A percentile compares a stretch with the other conserved stretches of the same genome.
Evolutionary conservation across 2,888 invertebrate species (phyloP).

Genomic region (Tineola bisselliella): DNA sequence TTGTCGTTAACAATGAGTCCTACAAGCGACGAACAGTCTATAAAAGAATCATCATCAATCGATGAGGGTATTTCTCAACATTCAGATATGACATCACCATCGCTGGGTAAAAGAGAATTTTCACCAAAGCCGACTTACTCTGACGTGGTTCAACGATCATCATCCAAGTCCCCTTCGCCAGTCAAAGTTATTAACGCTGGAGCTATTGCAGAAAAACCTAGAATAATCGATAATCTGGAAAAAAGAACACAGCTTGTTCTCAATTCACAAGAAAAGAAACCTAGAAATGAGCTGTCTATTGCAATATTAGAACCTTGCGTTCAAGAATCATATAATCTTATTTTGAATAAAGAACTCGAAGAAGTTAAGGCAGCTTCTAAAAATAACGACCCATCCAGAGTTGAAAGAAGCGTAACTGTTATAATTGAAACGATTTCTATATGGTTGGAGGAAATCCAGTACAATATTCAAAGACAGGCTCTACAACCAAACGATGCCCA

Average conservation of each 20-base stretch:
- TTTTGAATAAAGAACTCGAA: constrained; percentile 70
- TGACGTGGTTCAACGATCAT: constrained; percentile 59
- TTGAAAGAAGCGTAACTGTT: constrained; percentile 77
- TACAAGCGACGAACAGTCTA: constrained; percentile 53
- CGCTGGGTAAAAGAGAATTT: constrained; percentile 23
- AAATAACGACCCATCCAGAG: constrained; percentile 62
- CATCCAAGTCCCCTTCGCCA: constrained; percentile 61
- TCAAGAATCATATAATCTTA: constrained; percentile 51
- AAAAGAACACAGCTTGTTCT: constrained; percentile 43
- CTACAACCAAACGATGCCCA: constrained; percentile 19
- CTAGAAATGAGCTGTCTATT: constrained; percentile 41
- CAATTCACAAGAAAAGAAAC: constrained; percentile 30
- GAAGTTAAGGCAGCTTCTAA: constrained; percentile 69
- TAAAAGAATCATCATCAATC: constrained; percentile 47
- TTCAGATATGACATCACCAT: constrained; percentile 32
- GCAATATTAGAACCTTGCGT: constrained; percentile 49
- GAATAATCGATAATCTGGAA: constrained; percentile 44
- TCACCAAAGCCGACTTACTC: constrained; percentile 49
- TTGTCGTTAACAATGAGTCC: constrained; percentile 53
- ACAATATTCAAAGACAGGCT: constrained; percentile 69
- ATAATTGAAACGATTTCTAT: constrained; percentile 84
- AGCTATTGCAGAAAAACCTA: constrained; percentile 43
- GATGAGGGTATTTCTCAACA: constrained; percentile 60
- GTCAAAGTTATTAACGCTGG: constrained; percentile 26
- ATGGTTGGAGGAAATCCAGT: constrained; percentile 87